A percentile compares a stretch with the other conserved stretches of the same genome.
These are phyloP conservation scores for Rhadina sibilatrix DNA, from an alignment of 2,113 vertebrate genomes.

Conservation along the genomic window DNA sequence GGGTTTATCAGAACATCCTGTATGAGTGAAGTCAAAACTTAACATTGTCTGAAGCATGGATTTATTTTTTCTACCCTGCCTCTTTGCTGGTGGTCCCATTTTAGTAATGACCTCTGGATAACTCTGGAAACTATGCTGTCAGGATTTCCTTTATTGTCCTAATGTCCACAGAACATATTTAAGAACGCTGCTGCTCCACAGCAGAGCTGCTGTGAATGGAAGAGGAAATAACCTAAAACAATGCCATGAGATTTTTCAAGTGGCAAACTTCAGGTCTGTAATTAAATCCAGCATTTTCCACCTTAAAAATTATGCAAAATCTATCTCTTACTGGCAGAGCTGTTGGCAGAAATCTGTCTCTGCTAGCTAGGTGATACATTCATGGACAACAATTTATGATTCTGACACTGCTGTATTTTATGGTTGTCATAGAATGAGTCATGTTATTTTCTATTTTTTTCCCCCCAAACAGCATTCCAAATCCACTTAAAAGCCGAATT, in stretches of 20 bases:
- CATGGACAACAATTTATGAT: constrained; percentile 13
- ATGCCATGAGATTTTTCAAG: not conserved
- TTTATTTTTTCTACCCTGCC: not conserved
- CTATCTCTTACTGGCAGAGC: not conserved
- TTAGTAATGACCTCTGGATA: not conserved
- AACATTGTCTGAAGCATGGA: not conserved
- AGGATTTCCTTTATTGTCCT: not conserved
- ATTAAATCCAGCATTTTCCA: not conserved
- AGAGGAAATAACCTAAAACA: not conserved
- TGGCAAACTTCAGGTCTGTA: not conserved
- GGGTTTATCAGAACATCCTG: not conserved
- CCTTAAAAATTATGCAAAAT: constrained; percentile 18
- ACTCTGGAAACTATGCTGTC: not conserved
- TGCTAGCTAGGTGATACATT: not conserved
- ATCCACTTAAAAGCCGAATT: not conserved
- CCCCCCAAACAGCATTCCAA: not conserved
- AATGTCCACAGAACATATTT: not conserved
- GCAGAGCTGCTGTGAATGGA: not conserved
- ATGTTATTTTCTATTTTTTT: not conserved
- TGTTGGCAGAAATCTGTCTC: not conserved
- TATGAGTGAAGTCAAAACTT: not conserved
- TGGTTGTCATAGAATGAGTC: not conserved
- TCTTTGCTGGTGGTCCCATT: not conserved
- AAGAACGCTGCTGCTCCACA: not conserved
- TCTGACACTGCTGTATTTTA: constrained; percentile 5